phyloP scores from a whole-genome alignment of 2,888 invertebrate genomes.

The Rhaphigaster nebulosa region DNA sequence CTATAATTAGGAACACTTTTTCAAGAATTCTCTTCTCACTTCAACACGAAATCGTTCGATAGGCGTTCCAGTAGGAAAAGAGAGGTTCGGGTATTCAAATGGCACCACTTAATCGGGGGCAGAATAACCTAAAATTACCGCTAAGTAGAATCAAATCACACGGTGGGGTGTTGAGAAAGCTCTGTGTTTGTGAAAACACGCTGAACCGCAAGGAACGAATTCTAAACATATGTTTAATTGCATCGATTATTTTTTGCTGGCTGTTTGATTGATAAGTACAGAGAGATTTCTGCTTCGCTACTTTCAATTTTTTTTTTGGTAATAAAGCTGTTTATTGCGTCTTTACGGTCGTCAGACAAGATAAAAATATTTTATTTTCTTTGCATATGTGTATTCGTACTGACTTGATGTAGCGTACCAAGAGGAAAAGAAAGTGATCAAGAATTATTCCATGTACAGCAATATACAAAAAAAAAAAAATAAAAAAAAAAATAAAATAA shows the following conservation, averaged over 20 bases:
- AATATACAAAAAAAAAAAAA: too few relatives aligned
- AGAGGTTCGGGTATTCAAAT: constrained; percentile 15
- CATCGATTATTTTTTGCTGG: background rate
- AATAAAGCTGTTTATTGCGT: too few relatives aligned
- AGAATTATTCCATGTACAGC: too few relatives aligned
- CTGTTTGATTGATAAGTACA: background rate
- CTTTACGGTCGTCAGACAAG: too few relatives aligned
- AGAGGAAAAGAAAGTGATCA: background rate
- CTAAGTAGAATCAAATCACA: constrained; percentile 21
- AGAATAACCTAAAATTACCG: background rate
- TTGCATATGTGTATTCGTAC: too few relatives aligned
- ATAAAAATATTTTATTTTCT: too few relatives aligned
- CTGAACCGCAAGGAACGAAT: background rate
- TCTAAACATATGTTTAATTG: background rate
- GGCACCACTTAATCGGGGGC: background rate
- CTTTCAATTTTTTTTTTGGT: too few relatives aligned
- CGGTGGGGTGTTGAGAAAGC: constrained; percentile 1
- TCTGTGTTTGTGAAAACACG: background rate
- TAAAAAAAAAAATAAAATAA: too few relatives aligned
- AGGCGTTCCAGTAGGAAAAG: background rate
- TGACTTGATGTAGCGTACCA: too few relatives aligned
- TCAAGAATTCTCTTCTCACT: constrained; percentile 12
- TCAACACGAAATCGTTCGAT: constrained; percentile 25
- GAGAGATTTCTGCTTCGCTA: too few relatives aligned
- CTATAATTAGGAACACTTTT: constrained; percentile 44